Percentiles rank a stretch among this genome's conserved stretches.
phyloP scores from a whole-genome alignment of 2,113 vertebrate species.

The Nothobranchius furzeri region DNA sequence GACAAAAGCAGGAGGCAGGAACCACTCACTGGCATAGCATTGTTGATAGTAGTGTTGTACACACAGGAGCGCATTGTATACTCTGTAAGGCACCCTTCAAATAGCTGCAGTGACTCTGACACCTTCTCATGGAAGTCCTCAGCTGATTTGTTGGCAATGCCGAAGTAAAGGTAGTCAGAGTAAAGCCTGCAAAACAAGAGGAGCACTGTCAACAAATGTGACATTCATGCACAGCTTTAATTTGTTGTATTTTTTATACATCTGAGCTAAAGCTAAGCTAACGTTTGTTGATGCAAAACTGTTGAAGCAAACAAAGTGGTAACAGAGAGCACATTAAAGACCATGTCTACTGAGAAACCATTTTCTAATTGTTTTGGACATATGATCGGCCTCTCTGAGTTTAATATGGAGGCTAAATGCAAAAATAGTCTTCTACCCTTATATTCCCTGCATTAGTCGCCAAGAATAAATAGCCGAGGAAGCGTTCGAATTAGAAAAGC shows the following conservation, averaged over 20 bases:
- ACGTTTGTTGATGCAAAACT: too few species aligned
- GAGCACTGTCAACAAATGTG: background rate
- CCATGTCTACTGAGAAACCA: too few species aligned
- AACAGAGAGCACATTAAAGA: too few species aligned
- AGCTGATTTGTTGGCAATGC: constrained; percentile 91
- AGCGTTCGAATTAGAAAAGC: too few species aligned
- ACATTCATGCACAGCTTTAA: background rate
- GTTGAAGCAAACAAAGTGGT: too few species aligned
- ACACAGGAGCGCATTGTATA: constrained; percentile 89
- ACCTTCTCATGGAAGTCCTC: constrained; percentile 97
- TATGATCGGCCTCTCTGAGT: too few species aligned
- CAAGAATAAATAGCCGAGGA: too few species aligned
- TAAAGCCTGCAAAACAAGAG: constrained; percentile 83
- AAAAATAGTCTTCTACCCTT: too few species aligned
- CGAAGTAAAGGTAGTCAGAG: constrained; percentile 97
- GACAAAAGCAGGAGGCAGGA: constrained; percentile 16
- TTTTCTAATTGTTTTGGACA: too few species aligned
- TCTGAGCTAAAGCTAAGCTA: too few species aligned
- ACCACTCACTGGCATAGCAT: constrained; percentile 91
- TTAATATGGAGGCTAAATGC: too few species aligned
- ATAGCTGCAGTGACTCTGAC: constrained; percentile 91
- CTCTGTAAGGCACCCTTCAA: constrained; percentile 87
- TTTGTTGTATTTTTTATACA: background rate
- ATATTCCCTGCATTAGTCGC: too few species aligned
- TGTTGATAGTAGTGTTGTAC: constrained; percentile 94